Base-by-base conservation (phyloP, 1,140 invertebrate species). In the Drosophila nannoptera region DNA sequence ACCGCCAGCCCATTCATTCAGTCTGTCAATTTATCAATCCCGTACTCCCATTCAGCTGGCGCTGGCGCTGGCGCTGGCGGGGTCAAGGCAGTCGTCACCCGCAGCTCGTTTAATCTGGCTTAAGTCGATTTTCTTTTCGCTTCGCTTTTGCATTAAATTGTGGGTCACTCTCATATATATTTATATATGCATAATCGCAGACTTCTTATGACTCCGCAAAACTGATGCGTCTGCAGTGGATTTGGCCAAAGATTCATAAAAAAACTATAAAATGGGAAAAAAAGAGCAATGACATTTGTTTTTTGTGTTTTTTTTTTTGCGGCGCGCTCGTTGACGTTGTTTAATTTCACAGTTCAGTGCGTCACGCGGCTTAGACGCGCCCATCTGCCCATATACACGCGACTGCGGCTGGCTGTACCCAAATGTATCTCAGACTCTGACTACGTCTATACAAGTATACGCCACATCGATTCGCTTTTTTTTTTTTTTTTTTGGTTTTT, bases 341-440 rank as follows among this genome's bases (percentile, higher is more conserved):
- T 80, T 86, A 84, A 84, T 84, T 84, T 84, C 80, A 84, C 80
- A 86, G 81, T 77, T 84, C 81, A 84, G 73, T 68, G 80, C 69
- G 31, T 80, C 77, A 66, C 75, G 80, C 64, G 73, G 68, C 80
- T 83, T 73, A 83, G 78, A 78, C 76, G 75, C 61, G 65, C 78
- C 80, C 78, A 84, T 73, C 38, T 72, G 61, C 81, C 66, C 67
- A 40, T 50, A 73, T 45, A 62, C 46, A 52, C 40, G 49, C 59
- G 63, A 43, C 48, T 60, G 42, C 45, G 7, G 29, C 43, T 50
- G 9, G 29, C 43, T 14, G 16, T 62, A 4, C 12, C 31, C 43
- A 36, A 16, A 54, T 49, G 32, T 62, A 70, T 59, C 53, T 67
- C n/a, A 33, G 14, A 33, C 31, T 49, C 9, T 7, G 14, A 12